These are phyloP conservation scores for Phthorimaea operculella DNA, from an alignment of 1,140 invertebrate species.

Conservation along the genomic window DNA sequence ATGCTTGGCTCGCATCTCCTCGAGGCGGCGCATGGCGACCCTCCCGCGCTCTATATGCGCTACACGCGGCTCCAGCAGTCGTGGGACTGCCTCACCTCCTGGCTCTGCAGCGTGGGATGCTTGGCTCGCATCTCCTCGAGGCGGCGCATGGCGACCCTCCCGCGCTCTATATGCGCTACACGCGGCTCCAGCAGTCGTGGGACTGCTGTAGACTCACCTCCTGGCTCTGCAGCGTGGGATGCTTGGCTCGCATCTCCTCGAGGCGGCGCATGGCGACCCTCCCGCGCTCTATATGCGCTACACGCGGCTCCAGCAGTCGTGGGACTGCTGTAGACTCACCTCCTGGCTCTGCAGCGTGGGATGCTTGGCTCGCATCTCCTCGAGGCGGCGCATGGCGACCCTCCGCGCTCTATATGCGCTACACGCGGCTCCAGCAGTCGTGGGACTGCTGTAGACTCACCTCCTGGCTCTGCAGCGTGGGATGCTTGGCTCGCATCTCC, in stretches of 20 bases:
- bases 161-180: conserved; percentile 81
- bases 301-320: conserved; percentile 69
- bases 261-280: conserved; percentile 78
- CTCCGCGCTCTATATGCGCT: conserved; percentile 78
- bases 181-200: conserved; percentile 69
- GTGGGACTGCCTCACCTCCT: conserved; percentile 69
- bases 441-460: conserved; percentile 61
- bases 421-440: conserved; percentile 70
- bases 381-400: conserved; percentile 77
- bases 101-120: conserved; percentile 76
- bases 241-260: conserved; percentile 80
- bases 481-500: conserved; percentile 80
- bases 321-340: conserved; percentile 58
- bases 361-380: conserved; percentile 81
- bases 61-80: conserved; percentile 69
- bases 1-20: conserved; percentile 81
- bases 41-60: conserved; percentile 80
- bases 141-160: conserved; percentile 77
- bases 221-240: conserved; percentile 77
- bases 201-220: conserved; percentile 65
- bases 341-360: conserved; percentile 77
- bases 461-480: conserved; percentile 76
- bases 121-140: conserved; percentile 81
- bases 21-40: conserved; percentile 77
- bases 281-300: conserved; percentile 80